Evolutionary conservation across 2,113 vertebrate species (phyloP).

Genomic region (Jaculus jaculus): DNA sequence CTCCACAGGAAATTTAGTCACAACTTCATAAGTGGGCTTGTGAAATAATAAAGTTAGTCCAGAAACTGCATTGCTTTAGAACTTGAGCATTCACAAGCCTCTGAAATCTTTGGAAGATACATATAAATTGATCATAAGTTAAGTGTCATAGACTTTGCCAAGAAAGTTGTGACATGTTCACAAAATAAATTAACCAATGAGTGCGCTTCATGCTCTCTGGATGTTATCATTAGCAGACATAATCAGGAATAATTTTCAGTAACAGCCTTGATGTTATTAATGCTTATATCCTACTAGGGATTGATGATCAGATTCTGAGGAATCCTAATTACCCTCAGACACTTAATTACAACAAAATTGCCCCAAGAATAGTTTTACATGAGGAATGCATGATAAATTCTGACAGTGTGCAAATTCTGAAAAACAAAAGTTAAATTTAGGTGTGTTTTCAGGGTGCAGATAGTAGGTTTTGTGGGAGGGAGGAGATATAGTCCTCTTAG

Average conservation of each 20-base stretch:
- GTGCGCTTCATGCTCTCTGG: not conserved
- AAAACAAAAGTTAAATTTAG: slow-evolving; percentile 65
- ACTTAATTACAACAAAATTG: slow-evolving; percentile 66
- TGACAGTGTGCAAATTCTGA: slow-evolving; percentile 54
- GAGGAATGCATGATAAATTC: slow-evolving; percentile 61
- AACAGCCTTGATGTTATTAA: slow-evolving; percentile 41
- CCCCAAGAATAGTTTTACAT: slow-evolving; percentile 49
- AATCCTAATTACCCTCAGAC: slow-evolving; percentile 58
- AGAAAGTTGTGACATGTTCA: slow-evolving; percentile 35
- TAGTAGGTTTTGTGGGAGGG: not conserved
- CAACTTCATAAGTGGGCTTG: slow-evolving; percentile 37
- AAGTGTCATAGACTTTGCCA: not conserved
- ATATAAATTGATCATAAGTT: slow-evolving; percentile 45
- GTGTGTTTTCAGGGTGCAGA: not conserved
- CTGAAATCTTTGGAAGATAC: slow-evolving; percentile 45
- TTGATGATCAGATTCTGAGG: slow-evolving; percentile 59
- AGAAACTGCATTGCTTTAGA: slow-evolving; percentile 40
- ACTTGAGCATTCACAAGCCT: not conserved
- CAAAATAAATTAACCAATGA: slow-evolving; percentile 13
- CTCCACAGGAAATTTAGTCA: slow-evolving; percentile 65
- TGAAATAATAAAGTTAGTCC: slow-evolving; percentile 61
- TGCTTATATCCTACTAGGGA: slow-evolving; percentile 26
- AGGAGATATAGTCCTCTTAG: not conserved
- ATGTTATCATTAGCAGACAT: slow-evolving; percentile 1
- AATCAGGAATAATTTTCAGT: slow-evolving; percentile 45